Evolutionary conservation across 1,140 invertebrate species (phyloP).

Genomic region (Achroia grisella): DNA sequence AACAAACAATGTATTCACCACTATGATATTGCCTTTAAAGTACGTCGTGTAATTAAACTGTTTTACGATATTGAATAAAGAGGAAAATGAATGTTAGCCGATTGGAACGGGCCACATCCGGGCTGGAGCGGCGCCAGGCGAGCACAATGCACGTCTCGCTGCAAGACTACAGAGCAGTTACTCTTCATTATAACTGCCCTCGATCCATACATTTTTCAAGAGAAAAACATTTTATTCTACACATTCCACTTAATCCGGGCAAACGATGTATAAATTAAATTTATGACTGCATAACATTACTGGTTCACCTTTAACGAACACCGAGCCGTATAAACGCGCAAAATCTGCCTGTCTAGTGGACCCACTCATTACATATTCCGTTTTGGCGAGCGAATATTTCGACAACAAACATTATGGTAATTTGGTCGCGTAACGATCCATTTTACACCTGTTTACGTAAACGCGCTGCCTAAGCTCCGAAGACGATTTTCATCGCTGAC

Average conservation of each 20-base stretch:
- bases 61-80: constrained; percentile 3
- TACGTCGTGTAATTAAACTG: background rate
- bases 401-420: constrained; percentile 65
- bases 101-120: background rate
- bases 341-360: constrained; percentile 32
- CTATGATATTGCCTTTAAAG: too few relatives aligned
- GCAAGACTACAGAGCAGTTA: constrained; percentile 9
- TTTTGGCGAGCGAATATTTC: constrained; percentile 48
- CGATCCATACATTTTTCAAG: constrained; percentile 6
- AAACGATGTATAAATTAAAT: constrained; percentile 29
- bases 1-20: too few relatives aligned
- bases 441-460: constrained; percentile 63
- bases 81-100: constrained; percentile 2
- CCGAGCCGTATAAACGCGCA: constrained; percentile 27
- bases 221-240: background rate
- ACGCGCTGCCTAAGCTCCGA: constrained; percentile 34
- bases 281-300: constrained; percentile 34
- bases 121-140: background rate
- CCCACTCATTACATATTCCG: constrained; percentile 51
- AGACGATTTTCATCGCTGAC: constrained; percentile 36
- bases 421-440: constrained; percentile 50
- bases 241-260: constrained; percentile 11
- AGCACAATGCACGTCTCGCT: background rate
- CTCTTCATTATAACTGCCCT: constrained; percentile 10
- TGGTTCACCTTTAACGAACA: constrained; percentile 29